Percentiles rank a stretch among this genome's conserved stretches.
These are phyloP conservation scores for Willowsia nigromaculata DNA, from an alignment of 2,888 invertebrate genomes.

Conservation along the genomic window DNA sequence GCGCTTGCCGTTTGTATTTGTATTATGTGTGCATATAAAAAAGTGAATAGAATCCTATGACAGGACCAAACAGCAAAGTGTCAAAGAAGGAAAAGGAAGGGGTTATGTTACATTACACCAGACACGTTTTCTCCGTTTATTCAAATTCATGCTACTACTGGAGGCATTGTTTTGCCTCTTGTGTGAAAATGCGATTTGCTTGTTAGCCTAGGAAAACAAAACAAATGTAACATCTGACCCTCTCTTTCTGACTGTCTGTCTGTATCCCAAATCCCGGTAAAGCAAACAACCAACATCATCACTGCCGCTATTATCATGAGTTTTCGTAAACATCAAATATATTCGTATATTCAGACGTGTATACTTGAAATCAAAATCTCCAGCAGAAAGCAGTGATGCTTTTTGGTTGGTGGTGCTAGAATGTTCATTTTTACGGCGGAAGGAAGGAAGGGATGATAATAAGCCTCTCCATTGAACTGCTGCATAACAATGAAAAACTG, in stretches of 20 bases:
- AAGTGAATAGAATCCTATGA: slow-evolving; percentile 31
- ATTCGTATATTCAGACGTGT: background rate
- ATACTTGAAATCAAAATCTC: slow-evolving; percentile 38
- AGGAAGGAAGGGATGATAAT: slow-evolving; percentile 60
- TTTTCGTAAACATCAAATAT: background rate
- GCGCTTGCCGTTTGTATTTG: background rate
- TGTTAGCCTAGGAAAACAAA: slow-evolving; percentile 68
- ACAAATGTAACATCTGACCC: slow-evolving; percentile 70
- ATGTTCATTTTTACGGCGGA: slow-evolving; percentile 57
- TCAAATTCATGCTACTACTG: slow-evolving; percentile 56
- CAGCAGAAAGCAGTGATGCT: slow-evolving; percentile 10
- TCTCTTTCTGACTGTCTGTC: slow-evolving; percentile 41
- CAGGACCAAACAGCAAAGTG: slow-evolving; percentile 35
- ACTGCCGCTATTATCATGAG: background rate
- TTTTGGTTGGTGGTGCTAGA: background rate
- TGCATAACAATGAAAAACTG: slow-evolving; percentile 49
- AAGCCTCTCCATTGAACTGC: slow-evolving; percentile 42
- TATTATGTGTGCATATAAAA: slow-evolving; percentile 13
- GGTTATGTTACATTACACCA: slow-evolving; percentile 57
- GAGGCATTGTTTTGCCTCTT: slow-evolving; percentile 67
- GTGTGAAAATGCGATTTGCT: slow-evolving; percentile 72
- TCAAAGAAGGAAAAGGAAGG: slow-evolving; percentile 51
- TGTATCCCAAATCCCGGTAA: slow-evolving; percentile 36
- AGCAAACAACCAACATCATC: slow-evolving; percentile 34
- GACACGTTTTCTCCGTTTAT: slow-evolving; percentile 51